phyloP scores from a whole-genome alignment of 1,140 invertebrate genomes.

The Drosophila melanica region DNA sequence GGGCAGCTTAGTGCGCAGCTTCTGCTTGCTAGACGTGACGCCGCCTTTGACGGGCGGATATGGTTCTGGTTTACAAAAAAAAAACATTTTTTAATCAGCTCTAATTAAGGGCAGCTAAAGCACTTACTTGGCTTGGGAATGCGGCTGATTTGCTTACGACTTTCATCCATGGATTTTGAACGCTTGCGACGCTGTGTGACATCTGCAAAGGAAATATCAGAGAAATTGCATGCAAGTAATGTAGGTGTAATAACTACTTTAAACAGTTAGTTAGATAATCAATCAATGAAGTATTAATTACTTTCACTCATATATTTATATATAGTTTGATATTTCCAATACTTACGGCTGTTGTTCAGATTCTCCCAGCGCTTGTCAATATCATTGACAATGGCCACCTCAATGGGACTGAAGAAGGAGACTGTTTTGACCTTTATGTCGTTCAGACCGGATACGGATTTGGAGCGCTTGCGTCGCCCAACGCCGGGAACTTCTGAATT shows the following conservation, averaged over 20 bases:
- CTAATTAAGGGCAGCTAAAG: no score
- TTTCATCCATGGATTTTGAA: conserved; percentile 64
- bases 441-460: conserved; percentile 40
- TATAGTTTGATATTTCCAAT: neutral
- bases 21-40: conserved; percentile 44
- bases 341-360: conserved; percentile 45
- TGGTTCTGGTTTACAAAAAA: conserved; percentile 13
- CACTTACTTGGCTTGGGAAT: conserved; percentile 63
- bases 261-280: no score
- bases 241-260: no score
- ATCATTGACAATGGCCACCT: conserved; percentile 36
- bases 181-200: conserved; percentile 66
- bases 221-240: no score
- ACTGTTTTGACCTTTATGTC: conserved; percentile 42
- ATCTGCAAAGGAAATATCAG: conserved; percentile 35
- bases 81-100: no score
- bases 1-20: conserved; percentile 85
- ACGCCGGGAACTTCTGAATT: conserved; percentile 1
- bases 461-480: conserved; percentile 54
- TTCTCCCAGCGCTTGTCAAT: conserved; percentile 52
- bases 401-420: conserved; percentile 62
- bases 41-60: neutral
- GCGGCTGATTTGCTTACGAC: neutral
- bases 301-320: no score
- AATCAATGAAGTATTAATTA: no score